These are phyloP conservation scores for Semicossyphus pulcher DNA, from an alignment of 2,113 vertebrate species.

Conservation along the genomic window DNA sequence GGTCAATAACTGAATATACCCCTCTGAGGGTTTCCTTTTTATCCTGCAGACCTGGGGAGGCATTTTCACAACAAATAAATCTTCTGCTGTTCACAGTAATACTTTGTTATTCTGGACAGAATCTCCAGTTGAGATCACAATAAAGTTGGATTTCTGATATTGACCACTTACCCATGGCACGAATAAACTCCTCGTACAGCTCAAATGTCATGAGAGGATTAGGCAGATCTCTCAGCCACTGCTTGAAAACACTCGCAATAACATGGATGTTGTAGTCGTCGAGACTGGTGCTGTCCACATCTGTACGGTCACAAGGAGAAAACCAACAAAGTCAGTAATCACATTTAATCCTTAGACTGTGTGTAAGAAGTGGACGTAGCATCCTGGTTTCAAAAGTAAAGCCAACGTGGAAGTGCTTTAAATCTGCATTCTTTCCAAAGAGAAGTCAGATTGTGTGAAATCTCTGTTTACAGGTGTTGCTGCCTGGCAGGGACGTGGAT, in stretches of 20 bases:
- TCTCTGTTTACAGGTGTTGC: too few species aligned
- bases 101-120: neutral
- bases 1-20: constrained; percentile 95
- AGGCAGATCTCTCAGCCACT: constrained; percentile 97
- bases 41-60: constrained; percentile 89
- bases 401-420: neutral
- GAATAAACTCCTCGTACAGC: constrained; percentile 96
- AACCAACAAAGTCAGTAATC: neutral
- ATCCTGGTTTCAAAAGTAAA: too few species aligned
- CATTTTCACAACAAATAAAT: constrained; percentile 12
- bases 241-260: constrained; percentile 97
- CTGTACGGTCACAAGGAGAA: constrained; percentile 71
- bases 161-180: constrained; percentile 90
- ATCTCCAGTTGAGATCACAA: neutral
- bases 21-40: constrained; percentile 92
- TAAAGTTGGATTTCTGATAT: neutral
- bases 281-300: constrained; percentile 91
- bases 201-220: constrained; percentile 99
- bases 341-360: neutral
- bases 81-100: neutral
- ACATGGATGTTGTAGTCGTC: constrained; percentile 99
- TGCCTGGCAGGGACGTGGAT: too few species aligned
- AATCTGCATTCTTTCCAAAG: neutral
- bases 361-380: too few species aligned
- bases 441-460: neutral